Evolutionary conservation across 2,888 invertebrate genomes (phyloP), one percentile per base, ranked within the genome.

Genomic region (Sycophila texana): DNA sequence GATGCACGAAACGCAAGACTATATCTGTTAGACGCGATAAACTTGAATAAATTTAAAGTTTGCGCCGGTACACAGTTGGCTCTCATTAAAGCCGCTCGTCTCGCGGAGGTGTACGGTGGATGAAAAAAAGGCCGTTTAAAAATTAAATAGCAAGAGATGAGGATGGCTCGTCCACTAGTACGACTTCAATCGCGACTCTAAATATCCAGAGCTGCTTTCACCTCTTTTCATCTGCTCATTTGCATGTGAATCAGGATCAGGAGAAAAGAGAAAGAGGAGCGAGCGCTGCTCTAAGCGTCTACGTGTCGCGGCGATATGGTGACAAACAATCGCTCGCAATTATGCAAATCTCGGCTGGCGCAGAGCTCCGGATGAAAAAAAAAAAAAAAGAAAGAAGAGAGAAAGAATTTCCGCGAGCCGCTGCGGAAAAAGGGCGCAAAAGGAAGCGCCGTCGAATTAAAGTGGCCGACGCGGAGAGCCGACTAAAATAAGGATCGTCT

Each of bases 191-290:
- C 4, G 39, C 39, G 7, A 4, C 39, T 39, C 39, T 86, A 85
- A 86, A 81, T 81, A 83, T 83, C 85, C 84, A 82, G 39, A 2
- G 5, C 39, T 39, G 39, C 83, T 82, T 84, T 86, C 67, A 57
- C 30, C 58, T 53, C 68, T 66, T 71, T 39, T 74, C 53, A 84
- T 84, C 83, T 84, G 84, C 82, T 83, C 84, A 89, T 89, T 89
- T 88, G 87, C 88, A 89, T 88, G 87, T 87, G 88, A 89, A 89
- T 89, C 86, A 87, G 86, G 87, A 88, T 88, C 86, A 85, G 84
- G 85, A 39, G 39, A 39, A 39, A 85, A 82, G 85, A 84, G 82
- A 83, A 51, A 65, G 63, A 22, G 49, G 12, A 63, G 63, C 53
- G 4, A 47, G n/a, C n/a, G 82, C 77, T 84, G 84, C 84, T 83